A percentile compares a stretch with the other conserved stretches of the same genome.
Evolutionary conservation across 2,113 vertebrate species (phyloP).

Genomic region (Pseudorectes ferrugineus): DNA sequence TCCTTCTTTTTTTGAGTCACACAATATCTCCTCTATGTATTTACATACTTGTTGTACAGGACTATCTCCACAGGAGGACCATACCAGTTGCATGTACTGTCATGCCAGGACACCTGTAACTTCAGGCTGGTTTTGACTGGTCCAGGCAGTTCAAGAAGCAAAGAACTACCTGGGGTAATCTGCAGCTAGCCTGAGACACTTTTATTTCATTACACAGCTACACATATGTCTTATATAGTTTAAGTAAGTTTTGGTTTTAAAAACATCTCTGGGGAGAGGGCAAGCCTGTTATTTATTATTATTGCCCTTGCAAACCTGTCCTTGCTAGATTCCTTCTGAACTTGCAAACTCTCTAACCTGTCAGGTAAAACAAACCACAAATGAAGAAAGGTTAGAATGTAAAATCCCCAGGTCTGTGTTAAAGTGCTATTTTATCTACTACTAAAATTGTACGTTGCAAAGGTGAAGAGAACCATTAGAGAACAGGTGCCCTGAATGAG

Average conservation of each 20-base stretch:
- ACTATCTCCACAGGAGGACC: rapidly evolving
- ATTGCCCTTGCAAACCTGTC: not conserved
- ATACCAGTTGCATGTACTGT: rapidly evolving
- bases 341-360: slow-evolving; percentile 3
- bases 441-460: not conserved
- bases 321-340: not conserved
- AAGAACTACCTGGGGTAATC: not conserved
- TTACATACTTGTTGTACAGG: not conserved
- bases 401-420: slow-evolving; percentile 1
- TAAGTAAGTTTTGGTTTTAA: not conserved
- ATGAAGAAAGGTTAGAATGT: slow-evolving; percentile 45
- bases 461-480: slow-evolving; percentile 45
- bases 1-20: not conserved
- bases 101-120: not conserved
- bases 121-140: not conserved
- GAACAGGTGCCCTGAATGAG: slow-evolving; percentile 23
- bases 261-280: not conserved
- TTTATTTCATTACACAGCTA: not conserved
- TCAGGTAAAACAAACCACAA: slow-evolving; percentile 53
- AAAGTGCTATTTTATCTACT: slow-evolving; percentile 7
- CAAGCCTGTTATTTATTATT: not conserved
- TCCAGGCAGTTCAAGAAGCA: not conserved
- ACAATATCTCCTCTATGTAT: not conserved
- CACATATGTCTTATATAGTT: not conserved
- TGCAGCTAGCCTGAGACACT: not conserved